These are phyloP conservation scores for Drosophila kohkoa DNA, from an alignment of 1,140 invertebrate genomes.

Conservation along the genomic window DNA sequence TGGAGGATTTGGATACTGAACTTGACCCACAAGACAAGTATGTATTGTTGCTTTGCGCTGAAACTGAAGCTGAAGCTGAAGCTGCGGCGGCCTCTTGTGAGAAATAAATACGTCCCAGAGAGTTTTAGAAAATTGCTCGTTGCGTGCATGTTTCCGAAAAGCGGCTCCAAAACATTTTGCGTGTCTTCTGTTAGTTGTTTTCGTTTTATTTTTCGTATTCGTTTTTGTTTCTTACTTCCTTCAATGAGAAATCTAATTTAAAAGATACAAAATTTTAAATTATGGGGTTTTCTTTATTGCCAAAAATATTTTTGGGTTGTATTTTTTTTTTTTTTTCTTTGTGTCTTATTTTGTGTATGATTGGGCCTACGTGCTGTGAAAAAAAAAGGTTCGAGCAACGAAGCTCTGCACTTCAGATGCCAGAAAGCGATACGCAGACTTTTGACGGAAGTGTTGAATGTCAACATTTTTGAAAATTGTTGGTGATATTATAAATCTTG, in stretches of 20 bases:
- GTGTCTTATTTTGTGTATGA: conserved; percentile 46
- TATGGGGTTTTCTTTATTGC: conserved; percentile 82
- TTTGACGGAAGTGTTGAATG: conserved; percentile 63
- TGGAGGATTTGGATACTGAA: conserved; percentile 71
- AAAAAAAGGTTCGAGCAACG: conserved; percentile 31
- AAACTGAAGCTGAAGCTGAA: background rate
- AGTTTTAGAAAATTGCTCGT: conserved; percentile 81
- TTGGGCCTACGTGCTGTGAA: conserved; percentile 73
- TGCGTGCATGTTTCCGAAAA: conserved; percentile 73
- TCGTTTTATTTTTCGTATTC: conserved; percentile 43
- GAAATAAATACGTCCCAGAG: conserved; percentile 59
- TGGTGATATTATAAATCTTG: too few relatives aligned
- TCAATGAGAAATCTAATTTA: conserved; percentile 80
- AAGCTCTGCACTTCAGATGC: conserved; percentile 34
- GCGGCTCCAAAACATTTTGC: conserved; percentile 71
- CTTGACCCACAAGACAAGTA: conserved; percentile 79
- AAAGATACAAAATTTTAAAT: conserved; percentile 82
- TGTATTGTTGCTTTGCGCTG: conserved; percentile 24
- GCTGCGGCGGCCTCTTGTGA: conserved; percentile 50
- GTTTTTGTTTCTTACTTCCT: conserved; percentile 48
- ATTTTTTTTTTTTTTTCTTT: conserved; percentile 37
- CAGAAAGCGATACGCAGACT: conserved; percentile 50
- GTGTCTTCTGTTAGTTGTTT: conserved; percentile 60
- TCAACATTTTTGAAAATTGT: conserved; percentile 52
- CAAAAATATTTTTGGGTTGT: conserved; percentile 59